Base-by-base conservation (phyloP, 2,888 invertebrate species). In the Odontothrips loti region DNA sequence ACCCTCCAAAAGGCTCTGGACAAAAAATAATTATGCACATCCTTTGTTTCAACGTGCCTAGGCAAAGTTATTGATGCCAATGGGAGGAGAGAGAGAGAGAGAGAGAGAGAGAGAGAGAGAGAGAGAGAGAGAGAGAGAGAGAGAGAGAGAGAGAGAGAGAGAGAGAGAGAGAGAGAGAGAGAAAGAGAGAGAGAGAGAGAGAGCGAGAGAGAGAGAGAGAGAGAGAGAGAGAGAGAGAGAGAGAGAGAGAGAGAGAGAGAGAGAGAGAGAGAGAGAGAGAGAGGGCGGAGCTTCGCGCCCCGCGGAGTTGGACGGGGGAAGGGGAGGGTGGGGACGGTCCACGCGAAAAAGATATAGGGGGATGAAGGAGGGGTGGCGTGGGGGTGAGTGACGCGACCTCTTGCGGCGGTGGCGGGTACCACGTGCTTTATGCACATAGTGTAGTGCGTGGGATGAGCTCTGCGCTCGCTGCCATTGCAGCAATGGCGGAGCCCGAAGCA, bases 31-130 rank as follows among this genome's bases (percentile, higher is more conserved):
- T 75, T 75, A 75, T 75, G 68, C 68, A 75, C 68, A 27, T 75
- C 68, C 68, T 75, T 75, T 75, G 68, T 75, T 75, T 75, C 68
- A 75, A 75, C 68, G 68, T 75, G 68, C 68, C 68, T 75, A 75
- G 68, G 27, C 68, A 27, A 75, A 75, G 68, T 75, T 75, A 75
- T 75, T 75, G 68, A 75, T 75, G 68, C 68, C 68, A 75, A 75
- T 75, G 68, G 68, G 12, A 75, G 68, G 68, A 75, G 27, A 27
- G 68, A 10, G 68, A 23, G 23, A 27, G 68, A 27, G 27, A 12
- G 68, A 9, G 68, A 27, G 68, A 75, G 68, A 43, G 58, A 6
- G 58, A 58, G 58, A n/a, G 58, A 58, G 58, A 17, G 58, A n/a
- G 20, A n/a, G 58, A 58, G 58, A 15, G 17, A 15, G n/a, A 17